Evolutionary conservation across 1,140 invertebrate genomes (phyloP).

Genomic region (Drosophila tristis): DNA sequence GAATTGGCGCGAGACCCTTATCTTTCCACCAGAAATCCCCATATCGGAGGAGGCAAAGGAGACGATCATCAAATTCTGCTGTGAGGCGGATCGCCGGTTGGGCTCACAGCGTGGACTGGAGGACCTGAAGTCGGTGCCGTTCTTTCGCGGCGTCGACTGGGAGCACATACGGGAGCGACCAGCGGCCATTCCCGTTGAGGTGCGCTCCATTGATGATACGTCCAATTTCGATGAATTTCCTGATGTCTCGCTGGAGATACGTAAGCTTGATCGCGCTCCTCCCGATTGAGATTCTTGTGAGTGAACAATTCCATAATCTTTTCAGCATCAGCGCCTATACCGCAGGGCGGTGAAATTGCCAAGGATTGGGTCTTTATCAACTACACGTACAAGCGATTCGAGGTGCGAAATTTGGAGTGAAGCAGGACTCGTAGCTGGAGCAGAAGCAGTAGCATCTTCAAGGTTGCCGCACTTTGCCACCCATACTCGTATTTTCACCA

Average conservation of each 20-base stretch:
- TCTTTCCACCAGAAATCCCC: conserved; percentile 99
- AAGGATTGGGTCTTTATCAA: conserved; percentile 99
- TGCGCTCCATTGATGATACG: conserved; percentile 97
- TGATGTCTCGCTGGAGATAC: conserved; percentile 99
- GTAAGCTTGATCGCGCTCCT: conserved; percentile 87
- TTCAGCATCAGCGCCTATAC: conserved; percentile 91
- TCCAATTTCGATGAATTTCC: conserved; percentile 99
- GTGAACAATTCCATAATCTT: neutral
- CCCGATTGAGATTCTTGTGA: too few relatives aligned
- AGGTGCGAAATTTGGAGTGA: conserved; percentile 86
- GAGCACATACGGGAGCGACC: conserved; percentile 98
- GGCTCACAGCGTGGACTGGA: conserved; percentile 95
- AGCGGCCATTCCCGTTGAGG: conserved; percentile 98
- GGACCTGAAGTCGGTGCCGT: conserved; percentile 93
- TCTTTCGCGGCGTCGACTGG: conserved; percentile 98
- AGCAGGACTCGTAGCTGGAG: conserved; percentile 34
- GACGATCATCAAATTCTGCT: conserved; percentile 95
- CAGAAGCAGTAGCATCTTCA: conserved; percentile 41
- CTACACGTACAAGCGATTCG: conserved; percentile 99
- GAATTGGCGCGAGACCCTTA: conserved; percentile 99
- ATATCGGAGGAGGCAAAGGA: conserved; percentile 97
- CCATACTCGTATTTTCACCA: conserved; percentile 56
- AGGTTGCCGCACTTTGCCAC: conserved; percentile 76
- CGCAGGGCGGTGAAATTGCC: conserved; percentile 92
- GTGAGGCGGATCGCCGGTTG: conserved; percentile 95